A percentile compares a stretch with the other conserved stretches of the same genome.
These are phyloP conservation scores for Rhinogobio ventralis DNA, from an alignment of 2,797 vertebrate species.

Conservation along the genomic window DNA sequence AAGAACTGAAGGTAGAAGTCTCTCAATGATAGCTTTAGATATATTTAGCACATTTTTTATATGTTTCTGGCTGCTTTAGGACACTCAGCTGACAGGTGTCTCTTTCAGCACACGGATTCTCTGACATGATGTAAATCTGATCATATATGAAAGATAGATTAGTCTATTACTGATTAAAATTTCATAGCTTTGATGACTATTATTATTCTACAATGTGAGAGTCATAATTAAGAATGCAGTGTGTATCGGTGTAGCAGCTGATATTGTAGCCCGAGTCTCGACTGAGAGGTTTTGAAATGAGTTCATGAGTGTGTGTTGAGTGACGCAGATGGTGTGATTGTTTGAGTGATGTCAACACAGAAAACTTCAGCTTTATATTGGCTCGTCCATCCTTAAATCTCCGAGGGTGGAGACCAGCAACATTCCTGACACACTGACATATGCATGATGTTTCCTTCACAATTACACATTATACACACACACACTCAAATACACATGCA, in stretches of 20 bases:
- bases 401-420: constrained; percentile 46
- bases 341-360: constrained; percentile 24
- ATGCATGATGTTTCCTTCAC: neutral
- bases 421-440: constrained; percentile 51
- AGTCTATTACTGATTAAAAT: neutral
- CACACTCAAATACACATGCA: neutral
- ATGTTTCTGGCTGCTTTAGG: constrained; percentile 56
- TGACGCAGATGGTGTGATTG: constrained; percentile 13
- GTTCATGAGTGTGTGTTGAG: constrained; percentile 15
- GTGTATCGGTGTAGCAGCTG: neutral
- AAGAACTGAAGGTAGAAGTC: neutral
- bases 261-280: neutral
- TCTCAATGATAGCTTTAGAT: neutral
- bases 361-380: constrained; percentile 30
- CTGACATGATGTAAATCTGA: neutral
- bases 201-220: neutral
- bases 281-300: neutral
- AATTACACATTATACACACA: neutral
- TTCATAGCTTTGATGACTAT: neutral
- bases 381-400: constrained; percentile 5
- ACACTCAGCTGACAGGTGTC: constrained; percentile 55
- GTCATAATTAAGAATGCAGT: neutral
- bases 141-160: neutral
- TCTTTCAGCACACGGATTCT: constrained; percentile 40
- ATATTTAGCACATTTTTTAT: neutral